A percentile compares a stretch with the other conserved stretches of the same genome.
Evolutionary conservation across 1,140 invertebrate genomes (phyloP).

Genomic region (Drosophila nannoptera): DNA sequence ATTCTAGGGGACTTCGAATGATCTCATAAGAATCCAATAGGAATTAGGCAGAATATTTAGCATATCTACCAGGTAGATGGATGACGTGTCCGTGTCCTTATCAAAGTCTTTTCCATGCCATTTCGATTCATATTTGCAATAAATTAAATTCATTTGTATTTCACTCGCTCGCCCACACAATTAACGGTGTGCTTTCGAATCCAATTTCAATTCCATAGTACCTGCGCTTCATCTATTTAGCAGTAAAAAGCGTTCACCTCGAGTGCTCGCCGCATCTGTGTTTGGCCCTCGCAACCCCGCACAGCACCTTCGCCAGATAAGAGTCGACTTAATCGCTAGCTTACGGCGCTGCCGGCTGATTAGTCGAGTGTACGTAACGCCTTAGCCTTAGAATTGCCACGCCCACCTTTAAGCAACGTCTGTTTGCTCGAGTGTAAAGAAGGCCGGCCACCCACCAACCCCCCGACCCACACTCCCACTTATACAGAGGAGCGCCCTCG

Average conservation of each 20-base stretch:
- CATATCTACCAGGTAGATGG: too few species aligned
- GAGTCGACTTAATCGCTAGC: conserved; percentile 24
- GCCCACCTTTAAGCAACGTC: neutral
- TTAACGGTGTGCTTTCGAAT: neutral
- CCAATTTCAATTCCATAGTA: conserved; percentile 10
- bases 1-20: neutral
- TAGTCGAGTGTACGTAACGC: conserved; percentile 34
- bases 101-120: too few species aligned
- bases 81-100: too few species aligned
- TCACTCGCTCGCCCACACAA: too few species aligned
- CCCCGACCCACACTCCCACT: conserved; percentile 2
- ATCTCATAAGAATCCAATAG: too few species aligned
- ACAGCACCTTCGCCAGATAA: conserved; percentile 14
- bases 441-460: conserved; percentile 20
- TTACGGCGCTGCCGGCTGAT: conserved; percentile 29
- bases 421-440: conserved; percentile 27
- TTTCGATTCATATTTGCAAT: too few species aligned
- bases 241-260: conserved; percentile 30
- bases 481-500: neutral
- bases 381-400: neutral
- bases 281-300: neutral
- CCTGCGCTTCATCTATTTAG: conserved; percentile 10
- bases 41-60: too few species aligned
- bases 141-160: too few species aligned
- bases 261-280: conserved; percentile 15